phyloP scores from a whole-genome alignment of 2,888 invertebrate species.

The Orthosia gothica region DNA sequence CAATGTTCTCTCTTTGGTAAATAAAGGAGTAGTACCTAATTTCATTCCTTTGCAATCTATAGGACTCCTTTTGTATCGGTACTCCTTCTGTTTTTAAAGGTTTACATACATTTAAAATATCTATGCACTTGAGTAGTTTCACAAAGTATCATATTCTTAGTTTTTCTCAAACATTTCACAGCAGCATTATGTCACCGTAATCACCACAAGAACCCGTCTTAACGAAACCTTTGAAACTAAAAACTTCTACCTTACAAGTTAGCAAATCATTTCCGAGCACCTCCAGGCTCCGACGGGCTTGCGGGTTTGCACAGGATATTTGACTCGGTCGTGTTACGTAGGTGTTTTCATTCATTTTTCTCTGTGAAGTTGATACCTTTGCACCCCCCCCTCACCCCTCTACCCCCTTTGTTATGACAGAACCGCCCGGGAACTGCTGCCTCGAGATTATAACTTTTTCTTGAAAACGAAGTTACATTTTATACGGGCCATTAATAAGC shows the following conservation, averaged over 20 bases:
- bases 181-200: conserved; percentile 35
- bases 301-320: conserved; percentile 68
- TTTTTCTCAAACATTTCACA: neutral
- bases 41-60: neutral
- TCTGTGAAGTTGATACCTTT: conserved; percentile 64
- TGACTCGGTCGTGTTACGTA: conserved; percentile 71
- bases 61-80: too few species aligned
- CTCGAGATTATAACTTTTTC: conserved; percentile 76
- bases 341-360: conserved; percentile 77
- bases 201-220: conserved; percentile 13
- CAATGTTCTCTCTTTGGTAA: neutral
- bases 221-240: conserved; percentile 43
- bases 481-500: conserved; percentile 72
- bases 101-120: too few species aligned
- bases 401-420: conserved; percentile 72
- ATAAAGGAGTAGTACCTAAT: neutral
- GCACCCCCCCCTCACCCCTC: neutral
- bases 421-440: conserved; percentile 70
- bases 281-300: neutral
- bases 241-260: conserved; percentile 64
- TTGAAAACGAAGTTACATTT: conserved; percentile 74
- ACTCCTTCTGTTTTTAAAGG: too few species aligned
- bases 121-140: too few species aligned
- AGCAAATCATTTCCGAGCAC: conserved; percentile 65
- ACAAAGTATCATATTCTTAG: neutral